Evolutionary conservation across 2,113 vertebrate genomes (phyloP), one percentile per base, ranked within the genome.

Genomic region (Toxotes chatareus): DNA sequence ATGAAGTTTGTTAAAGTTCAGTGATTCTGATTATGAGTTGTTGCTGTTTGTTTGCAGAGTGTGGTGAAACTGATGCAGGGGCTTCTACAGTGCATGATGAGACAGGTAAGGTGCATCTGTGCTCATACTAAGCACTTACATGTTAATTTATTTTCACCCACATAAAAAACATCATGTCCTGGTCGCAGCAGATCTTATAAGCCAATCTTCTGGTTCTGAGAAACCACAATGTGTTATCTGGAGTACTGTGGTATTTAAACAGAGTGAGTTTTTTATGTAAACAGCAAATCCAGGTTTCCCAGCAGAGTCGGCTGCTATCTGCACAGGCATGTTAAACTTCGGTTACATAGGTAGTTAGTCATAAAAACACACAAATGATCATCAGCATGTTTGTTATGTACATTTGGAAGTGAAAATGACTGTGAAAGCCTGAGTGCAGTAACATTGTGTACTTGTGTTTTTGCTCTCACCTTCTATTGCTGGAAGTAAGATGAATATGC

Each of bases 51-150:
- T 90, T 76, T 73, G 8, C 96, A 99, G 98, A 99, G 97, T 3
- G 98, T 99, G 72, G 98, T 99, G 85, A 99, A 99, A 89, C 95
- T 99, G 91, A 99, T 99, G 98, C 95, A 98, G 53, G 98, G 98
- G 4, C 97, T 99, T 51, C 92, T 99, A 19, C 98, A 98, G 79
- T 99, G 98, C 91, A 99, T 99, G 98, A 98, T 99, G 96, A 96
- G 98, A 94, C 98, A 99, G 97, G 98, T 99, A 95, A 86, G 79
- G 83, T 14, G n/a, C 55, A 4, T 17, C 1, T 36, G 21, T 17
- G 23, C 10, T 42, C 23, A 21, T 34, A 23, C 3, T 19, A 3
- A 51, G 6, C 53, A 4, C 56, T 40, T 0, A 34, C 51, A 11
- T 17, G 40, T 34, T 49, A 46, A 1, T 40, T 23, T 23, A 46